A percentile compares a stretch with the other conserved stretches of the same genome.
Evolutionary conservation across 2,888 invertebrate species (phyloP).

Genomic region (Pheosia gnoma): DNA sequence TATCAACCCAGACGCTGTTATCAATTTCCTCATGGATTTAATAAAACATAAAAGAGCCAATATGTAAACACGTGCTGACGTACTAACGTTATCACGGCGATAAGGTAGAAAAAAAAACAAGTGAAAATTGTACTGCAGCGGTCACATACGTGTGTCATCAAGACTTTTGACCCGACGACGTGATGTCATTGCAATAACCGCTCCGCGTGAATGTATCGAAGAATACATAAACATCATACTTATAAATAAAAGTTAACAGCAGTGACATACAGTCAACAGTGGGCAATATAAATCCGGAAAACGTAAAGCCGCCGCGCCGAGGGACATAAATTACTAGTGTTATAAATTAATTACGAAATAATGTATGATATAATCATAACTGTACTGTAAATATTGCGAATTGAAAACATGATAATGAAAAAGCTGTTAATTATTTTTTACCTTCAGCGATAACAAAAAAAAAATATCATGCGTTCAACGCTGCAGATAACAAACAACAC

Average conservation of each 20-base stretch:
- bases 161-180: conserved; percentile 38
- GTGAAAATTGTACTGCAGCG: conserved; percentile 42
- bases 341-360: background rate
- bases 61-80: conserved; percentile 61
- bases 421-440: conserved; percentile 13
- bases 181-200: conserved; percentile 43
- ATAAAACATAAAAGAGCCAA: conserved; percentile 39
- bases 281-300: conserved; percentile 19
- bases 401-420: conserved; percentile 9
- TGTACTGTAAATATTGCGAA: conserved; percentile 4
- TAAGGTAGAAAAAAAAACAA: conserved; percentile 42
- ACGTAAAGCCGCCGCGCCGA: conserved; percentile 4
- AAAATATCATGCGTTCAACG: conserved; percentile 4
- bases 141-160: conserved; percentile 45
- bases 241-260: conserved; percentile 17
- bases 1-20: conserved; percentile 39
- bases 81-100: conserved; percentile 41
- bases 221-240: conserved; percentile 32
- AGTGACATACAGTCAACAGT: conserved; percentile 11
- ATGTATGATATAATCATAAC: background rate
- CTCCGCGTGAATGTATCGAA: conserved; percentile 17
- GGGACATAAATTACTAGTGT: background rate
- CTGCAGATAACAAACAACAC: conserved; percentile 21
- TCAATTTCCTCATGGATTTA: conserved; percentile 50
- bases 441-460: conserved; percentile 17